phyloP scores from a whole-genome alignment of 1,140 invertebrate genomes.

The Araneus ventricosus region DNA sequence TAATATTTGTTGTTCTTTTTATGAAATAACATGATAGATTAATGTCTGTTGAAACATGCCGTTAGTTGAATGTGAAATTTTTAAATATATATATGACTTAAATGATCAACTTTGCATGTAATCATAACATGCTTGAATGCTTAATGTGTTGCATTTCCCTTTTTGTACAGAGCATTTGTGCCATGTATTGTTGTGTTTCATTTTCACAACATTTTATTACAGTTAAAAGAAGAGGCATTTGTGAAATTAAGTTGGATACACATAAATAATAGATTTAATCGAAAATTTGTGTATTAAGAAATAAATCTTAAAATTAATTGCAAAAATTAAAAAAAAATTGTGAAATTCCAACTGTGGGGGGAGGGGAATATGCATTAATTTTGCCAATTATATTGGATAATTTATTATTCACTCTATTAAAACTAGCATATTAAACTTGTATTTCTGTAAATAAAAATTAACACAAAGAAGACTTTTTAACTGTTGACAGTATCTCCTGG shows the following conservation, averaged over 20 bases:
- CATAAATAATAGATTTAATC: not conserved
- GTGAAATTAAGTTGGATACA: not conserved
- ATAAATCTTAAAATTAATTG: no score
- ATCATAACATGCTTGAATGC: conserved; percentile 41
- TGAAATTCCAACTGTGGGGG: no score
- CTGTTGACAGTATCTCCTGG: no score
- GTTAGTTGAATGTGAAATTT: conserved; percentile 65
- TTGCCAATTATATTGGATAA: no score
- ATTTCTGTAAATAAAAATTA: no score
- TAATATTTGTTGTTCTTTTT: conserved; percentile 42
- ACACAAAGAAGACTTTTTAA: no score
- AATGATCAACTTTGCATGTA: conserved; percentile 63
- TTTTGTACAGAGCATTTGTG: conserved; percentile 67
- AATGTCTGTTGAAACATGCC: conserved; percentile 53
- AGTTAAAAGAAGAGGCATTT: conserved; percentile 36
- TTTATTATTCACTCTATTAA: no score
- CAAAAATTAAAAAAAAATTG: no score
- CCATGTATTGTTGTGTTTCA: conserved; percentile 74
- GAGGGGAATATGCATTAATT: no score
- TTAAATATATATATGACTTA: conserved; percentile 37
- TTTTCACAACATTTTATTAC: conserved; percentile 32
- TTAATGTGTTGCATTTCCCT: conserved; percentile 53
- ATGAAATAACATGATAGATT: conserved; percentile 19
- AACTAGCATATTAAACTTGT: no score
- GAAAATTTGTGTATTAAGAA: no score